phyloP scores from a whole-genome alignment of 2,113 vertebrate species.

The Pygoscelis adeliae region DNA sequence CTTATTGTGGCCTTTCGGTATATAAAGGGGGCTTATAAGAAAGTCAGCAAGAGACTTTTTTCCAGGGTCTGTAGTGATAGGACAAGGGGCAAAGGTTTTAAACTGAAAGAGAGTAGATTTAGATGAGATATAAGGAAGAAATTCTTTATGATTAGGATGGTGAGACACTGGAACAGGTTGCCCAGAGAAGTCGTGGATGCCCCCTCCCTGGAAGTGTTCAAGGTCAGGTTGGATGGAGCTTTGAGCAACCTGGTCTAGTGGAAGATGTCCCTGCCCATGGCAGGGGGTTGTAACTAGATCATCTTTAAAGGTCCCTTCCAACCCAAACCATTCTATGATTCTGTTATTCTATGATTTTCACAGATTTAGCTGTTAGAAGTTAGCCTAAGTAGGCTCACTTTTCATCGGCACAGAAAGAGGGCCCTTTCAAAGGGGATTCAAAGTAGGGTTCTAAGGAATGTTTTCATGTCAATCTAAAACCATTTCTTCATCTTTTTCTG shows the following conservation, averaged over 20 bases:
- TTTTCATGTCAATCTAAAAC: not conserved
- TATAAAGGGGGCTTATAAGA: not conserved
- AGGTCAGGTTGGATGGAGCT: not conserved
- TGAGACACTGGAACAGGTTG: not conserved
- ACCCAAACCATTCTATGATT: not conserved
- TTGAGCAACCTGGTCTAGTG: not conserved
- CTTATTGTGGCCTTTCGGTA: not conserved
- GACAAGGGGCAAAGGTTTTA: not conserved
- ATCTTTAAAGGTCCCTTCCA: not conserved
- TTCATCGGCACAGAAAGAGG: not conserved
- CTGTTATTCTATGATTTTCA: not conserved
- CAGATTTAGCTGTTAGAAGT: not conserved
- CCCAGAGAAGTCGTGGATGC: not conserved
- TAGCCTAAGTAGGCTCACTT: not conserved
- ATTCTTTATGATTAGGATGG: not conserved
- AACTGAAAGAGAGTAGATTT: not conserved
- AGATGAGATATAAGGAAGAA: not conserved
- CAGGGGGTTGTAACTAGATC: not conserved
- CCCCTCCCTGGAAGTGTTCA: not conserved
- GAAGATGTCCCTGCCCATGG: rapidly evolving
- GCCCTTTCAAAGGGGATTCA: not conserved
- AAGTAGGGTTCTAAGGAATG: not conserved
- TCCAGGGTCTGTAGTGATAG: not conserved
- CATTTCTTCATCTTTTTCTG: not conserved
- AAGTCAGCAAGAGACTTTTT: not conserved